These are phyloP conservation scores for Trachelus stipa DNA, from an alignment of 2,888 invertebrate genomes.

Conservation along the genomic window DNA sequence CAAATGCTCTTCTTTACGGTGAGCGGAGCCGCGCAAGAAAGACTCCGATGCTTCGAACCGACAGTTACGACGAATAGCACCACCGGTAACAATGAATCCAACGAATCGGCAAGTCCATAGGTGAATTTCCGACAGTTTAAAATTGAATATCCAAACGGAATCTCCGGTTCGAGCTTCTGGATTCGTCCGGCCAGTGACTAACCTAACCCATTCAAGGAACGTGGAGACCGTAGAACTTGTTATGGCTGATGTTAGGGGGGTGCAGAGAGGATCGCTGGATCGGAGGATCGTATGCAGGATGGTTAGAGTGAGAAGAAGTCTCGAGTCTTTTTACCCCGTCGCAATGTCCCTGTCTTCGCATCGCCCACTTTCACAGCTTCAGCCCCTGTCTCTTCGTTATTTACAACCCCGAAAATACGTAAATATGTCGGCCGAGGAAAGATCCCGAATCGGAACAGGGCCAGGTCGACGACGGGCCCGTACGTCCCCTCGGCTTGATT, in stretches of 20 bases:
- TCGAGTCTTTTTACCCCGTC: background rate
- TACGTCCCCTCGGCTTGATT: constrained; percentile 7
- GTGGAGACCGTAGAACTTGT: background rate
- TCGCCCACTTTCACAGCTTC: constrained; percentile 4
- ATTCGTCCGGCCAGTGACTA: background rate
- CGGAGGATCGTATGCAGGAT: background rate
- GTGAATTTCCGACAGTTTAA: background rate
- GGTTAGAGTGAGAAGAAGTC: background rate
- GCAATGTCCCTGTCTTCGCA: background rate
- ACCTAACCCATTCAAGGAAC: background rate
- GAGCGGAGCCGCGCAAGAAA: constrained; percentile 41
- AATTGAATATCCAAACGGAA: background rate
- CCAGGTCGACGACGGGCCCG: background rate
- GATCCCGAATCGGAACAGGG: constrained; percentile 8
- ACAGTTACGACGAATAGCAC: background rate
- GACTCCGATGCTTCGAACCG: background rate
- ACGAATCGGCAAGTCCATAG: background rate
- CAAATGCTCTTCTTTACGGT: constrained; percentile 48
- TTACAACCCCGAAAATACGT: constrained; percentile 17
- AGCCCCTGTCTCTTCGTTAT: constrained; percentile 6
- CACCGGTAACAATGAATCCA: background rate
- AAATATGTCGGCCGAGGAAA: constrained; percentile 18
- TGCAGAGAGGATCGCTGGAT: background rate
- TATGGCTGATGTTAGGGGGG: background rate
- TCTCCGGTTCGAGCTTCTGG: background rate